A percentile compares a stretch with the other conserved stretches of the same genome.
phyloP scores from a whole-genome alignment of 2,113 vertebrate species.

The Hipposideros armiger region DNA sequence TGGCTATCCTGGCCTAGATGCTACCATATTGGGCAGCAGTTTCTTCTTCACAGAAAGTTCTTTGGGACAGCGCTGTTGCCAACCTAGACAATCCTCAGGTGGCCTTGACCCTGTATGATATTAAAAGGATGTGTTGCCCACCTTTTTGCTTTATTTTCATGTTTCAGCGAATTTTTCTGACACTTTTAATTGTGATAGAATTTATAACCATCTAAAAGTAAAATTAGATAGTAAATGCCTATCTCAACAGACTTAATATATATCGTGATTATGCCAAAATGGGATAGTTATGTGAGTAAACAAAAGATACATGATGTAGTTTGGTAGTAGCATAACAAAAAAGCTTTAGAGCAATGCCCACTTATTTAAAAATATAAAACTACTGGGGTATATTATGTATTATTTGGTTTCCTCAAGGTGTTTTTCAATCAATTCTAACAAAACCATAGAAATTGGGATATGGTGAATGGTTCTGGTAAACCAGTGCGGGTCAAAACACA shows the following conservation, averaged over 20 bases:
- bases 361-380: neutral
- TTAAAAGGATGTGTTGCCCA: neutral
- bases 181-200: neutral
- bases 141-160: neutral
- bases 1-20: neutral
- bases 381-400: neutral
- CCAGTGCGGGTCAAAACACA: neutral
- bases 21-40: neutral
- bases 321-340: neutral
- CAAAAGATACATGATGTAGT: neutral
- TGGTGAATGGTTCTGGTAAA: neutral
- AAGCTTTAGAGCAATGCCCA: neutral
- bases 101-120: neutral
- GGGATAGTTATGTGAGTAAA: neutral
- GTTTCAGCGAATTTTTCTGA: neutral
- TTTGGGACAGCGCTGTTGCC: neutral
- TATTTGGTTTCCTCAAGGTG: neutral
- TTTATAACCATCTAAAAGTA: slow-evolving; percentile 18
- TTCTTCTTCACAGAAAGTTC: neutral
- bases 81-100: neutral
- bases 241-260: neutral
- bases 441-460: neutral
- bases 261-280: neutral
- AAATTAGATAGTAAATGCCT: neutral
- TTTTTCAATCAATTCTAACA: neutral